Evolutionary conservation across 2,888 invertebrate species (phyloP).

Genomic region (Macaria liturata): DNA sequence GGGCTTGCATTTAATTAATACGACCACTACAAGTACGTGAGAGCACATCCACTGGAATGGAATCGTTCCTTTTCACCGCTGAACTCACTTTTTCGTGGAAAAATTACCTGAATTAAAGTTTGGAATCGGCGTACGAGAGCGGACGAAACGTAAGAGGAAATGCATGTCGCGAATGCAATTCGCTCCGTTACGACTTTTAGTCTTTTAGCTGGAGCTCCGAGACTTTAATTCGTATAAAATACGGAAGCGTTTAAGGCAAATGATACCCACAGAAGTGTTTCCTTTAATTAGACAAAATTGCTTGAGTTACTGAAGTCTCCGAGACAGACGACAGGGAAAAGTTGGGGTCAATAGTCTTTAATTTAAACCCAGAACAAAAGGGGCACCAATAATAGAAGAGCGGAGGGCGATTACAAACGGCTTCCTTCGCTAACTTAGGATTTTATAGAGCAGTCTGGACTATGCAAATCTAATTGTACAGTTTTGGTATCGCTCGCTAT

Average conservation of each 20-base stretch:
- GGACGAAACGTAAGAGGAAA: slow-evolving; percentile 40
- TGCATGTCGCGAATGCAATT: slow-evolving; percentile 41
- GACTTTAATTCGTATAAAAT: slow-evolving; percentile 20
- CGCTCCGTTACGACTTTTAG: slow-evolving; percentile 33
- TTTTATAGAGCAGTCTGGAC: slow-evolving; percentile 43
- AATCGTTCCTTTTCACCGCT: slow-evolving; percentile 71
- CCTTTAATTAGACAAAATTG: slow-evolving; percentile 47
- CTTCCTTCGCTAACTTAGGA: slow-evolving; percentile 47
- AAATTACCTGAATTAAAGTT: slow-evolving; percentile 59
- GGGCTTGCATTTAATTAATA: slow-evolving; percentile 81
- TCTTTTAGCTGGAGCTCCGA: slow-evolving; percentile 21
- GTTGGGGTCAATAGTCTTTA: slow-evolving; percentile 72
- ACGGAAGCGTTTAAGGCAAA: slow-evolving; percentile 17
- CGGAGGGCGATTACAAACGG: slow-evolving; percentile 64
- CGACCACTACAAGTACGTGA: slow-evolving; percentile 71
- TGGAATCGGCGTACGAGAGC: slow-evolving; percentile 44
- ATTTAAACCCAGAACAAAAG: slow-evolving; percentile 71
- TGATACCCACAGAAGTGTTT: slow-evolving; percentile 38
- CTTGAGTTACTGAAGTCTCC: slow-evolving; percentile 55
- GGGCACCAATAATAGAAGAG: slow-evolving; percentile 67
- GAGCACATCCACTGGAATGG: slow-evolving; percentile 66
- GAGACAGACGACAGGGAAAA: slow-evolving; percentile 49
- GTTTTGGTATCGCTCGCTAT: slow-evolving; percentile 3
- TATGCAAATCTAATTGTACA: slow-evolving; percentile 11
- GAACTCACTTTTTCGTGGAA: slow-evolving; percentile 59